Evolutionary conservation across 1,140 invertebrate genomes (phyloP), one percentile per base, ranked within the genome.

Genomic region (Drosophila ambigua): DNA sequence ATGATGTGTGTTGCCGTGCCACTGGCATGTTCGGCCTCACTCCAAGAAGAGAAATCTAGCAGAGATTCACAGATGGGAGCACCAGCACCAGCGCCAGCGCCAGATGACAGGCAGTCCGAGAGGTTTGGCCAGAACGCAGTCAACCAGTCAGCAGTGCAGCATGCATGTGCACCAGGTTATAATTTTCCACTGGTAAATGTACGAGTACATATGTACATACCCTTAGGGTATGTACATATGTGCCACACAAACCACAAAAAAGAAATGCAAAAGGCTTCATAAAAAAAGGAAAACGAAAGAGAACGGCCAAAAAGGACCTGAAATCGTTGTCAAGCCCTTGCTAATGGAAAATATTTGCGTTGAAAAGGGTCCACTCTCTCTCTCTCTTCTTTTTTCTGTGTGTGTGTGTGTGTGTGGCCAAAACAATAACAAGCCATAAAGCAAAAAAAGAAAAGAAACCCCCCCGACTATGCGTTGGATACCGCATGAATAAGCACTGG

Each of bases 291-390:
- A n/a, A 8, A 24, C 20, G 26, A 57, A 62, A 39, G 53, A 52
- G 57, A 55, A 53, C 39, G 58, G 59, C 57, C n/a, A 67, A 82
- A 82, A 77, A 74, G 64, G 64, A 74, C 72, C 71, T 83, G 67
- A 82, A 82, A 82, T 83, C 72, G 72, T 74, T 74, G 72, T 66
- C 72, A 71, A 75, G 79, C 80, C 80, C 76, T 74, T 79, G 76
- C 80, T 84, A 84, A 84, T 84, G 80, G 80, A 84, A 84, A 80
- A 84, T 84, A 84, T 84, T 84, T 84, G 80, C 72, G 76, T 79
- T 84, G 80, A 84, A 84, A 84, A 84, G 80, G 76, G 80, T 74
- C 71, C 49, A 44, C 52, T 61, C 55, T 57, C 67, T 61, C 44
- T 55, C 60, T 59, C 41, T 57, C 11, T 53, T 71, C 31, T 49